Evolutionary conservation across 2,888 invertebrate species (phyloP).

Genomic region (Formica aserva): DNA sequence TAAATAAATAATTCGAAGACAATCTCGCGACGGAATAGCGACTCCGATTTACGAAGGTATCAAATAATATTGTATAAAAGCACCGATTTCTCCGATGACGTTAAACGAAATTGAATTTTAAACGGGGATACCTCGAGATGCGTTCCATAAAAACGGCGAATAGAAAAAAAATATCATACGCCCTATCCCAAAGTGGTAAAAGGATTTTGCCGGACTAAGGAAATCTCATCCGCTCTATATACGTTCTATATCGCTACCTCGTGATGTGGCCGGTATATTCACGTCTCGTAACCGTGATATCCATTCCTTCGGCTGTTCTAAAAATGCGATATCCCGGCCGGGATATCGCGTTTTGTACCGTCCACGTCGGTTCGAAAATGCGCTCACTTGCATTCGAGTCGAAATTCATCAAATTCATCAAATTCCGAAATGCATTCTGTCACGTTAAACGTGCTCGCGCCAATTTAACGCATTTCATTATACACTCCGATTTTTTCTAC

Average conservation of each 20-base stretch:
- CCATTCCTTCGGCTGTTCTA: slow-evolving; percentile 58
- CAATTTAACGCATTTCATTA: slow-evolving; percentile 30
- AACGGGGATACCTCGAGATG: slow-evolving; percentile 18
- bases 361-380: background rate
- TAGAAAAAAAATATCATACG: slow-evolving; percentile 63
- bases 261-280: slow-evolving; percentile 69
- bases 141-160: slow-evolving; percentile 58
- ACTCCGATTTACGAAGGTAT: background rate
- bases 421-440: slow-evolving; percentile 44
- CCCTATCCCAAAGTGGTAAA: slow-evolving; percentile 54
- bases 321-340: slow-evolving; percentile 57
- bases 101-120: slow-evolving; percentile 55
- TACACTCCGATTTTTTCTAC: slow-evolving; percentile 23
- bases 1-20: background rate
- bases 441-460: slow-evolving; percentile 21
- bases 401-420: slow-evolving; percentile 49
- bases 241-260: slow-evolving; percentile 65
- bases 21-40: background rate
- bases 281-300: slow-evolving; percentile 66
- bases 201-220: slow-evolving; percentile 65
- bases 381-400: slow-evolving; percentile 40
- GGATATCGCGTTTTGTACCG: slow-evolving; percentile 25
- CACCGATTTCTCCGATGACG: background rate
- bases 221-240: slow-evolving; percentile 68
- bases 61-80: background rate